Evolutionary conservation across 1,140 invertebrate species (phyloP), one percentile per base, ranked within the genome.

Genomic region (Diorhabda carinulata): DNA sequence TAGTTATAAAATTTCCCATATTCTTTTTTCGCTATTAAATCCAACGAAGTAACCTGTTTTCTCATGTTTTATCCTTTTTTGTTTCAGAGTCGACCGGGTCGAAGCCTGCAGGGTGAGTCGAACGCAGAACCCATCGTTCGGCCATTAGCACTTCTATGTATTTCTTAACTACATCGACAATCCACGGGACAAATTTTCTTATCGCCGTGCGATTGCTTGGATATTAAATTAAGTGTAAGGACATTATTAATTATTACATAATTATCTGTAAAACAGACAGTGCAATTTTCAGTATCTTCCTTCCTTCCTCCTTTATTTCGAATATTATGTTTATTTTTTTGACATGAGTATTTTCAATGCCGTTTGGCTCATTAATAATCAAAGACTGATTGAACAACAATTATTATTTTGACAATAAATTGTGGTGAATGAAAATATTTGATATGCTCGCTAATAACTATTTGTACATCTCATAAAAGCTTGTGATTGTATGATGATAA

Each of bases 71-170:
- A 25, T 25, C 0, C 69, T 58, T 64, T 72, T 78, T 74, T 71
- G 70, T 78, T 77, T 56, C 76, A 79, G 78, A 70, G 72, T 75
- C 71, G 72, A 70, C 77, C 77, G 78, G 76, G 76, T 78, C 78
- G 78, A 74, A 78, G 79, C 78, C 79, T 79, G 79, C 79, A 80
- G 79, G 79, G 79, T 80, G 77, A 77, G 77, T 68, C 77, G 76
- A 75, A 75, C 68, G 77, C 69, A 70, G 79, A 79, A 80, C 79
- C 79, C 79, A 79, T 70, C 79, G 74, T 76, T 77, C 75, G 79
- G 74, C 74, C 69, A 66, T 71, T 58, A 71, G 70, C 75, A 66
- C 74, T 8, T 25, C 3, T 52, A 52, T n/a, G n/a, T n/a, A 76
- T 70, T 73, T 74, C 64, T 59, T 64, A 69, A 70, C 70, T 64